Evolutionary conservation across 2,797 vertebrate genomes (phyloP).

Genomic region (Cichlasoma orientale): DNA sequence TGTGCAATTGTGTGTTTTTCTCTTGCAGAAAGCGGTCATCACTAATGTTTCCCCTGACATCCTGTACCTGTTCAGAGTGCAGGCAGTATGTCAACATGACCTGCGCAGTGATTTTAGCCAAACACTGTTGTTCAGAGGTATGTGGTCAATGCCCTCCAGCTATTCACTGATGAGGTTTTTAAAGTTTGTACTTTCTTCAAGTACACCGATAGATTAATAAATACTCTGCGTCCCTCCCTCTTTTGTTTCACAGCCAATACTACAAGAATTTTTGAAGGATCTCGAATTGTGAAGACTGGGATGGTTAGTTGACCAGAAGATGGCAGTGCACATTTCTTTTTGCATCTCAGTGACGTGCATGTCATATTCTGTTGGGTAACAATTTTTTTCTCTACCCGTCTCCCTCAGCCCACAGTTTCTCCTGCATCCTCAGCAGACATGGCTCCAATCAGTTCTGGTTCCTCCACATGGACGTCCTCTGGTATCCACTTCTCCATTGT

Average conservation of each 20-base stretch:
- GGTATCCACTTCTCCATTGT: conserved; percentile 98
- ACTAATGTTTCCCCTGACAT: conserved; percentile 93
- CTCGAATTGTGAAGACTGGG: conserved; percentile 97
- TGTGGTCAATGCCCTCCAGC: not conserved
- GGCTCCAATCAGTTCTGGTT: conserved; percentile 98
- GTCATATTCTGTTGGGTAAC: not conserved
- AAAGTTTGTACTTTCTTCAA: not conserved
- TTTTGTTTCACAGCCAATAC: conserved; percentile 87
- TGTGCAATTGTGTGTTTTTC: conserved; percentile 24
- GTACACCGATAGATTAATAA: not conserved
- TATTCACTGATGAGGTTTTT: not conserved
- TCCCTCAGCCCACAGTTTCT: conserved; percentile 91
- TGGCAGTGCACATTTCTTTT: conserved; percentile 4
- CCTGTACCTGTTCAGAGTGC: conserved; percentile 98
- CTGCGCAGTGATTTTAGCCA: conserved; percentile 99
- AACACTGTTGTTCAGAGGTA: conserved; percentile 96
- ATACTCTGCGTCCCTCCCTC: not conserved
- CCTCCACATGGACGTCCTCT: conserved; percentile 97
- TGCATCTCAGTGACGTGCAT: not conserved
- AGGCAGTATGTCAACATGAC: conserved; percentile 95
- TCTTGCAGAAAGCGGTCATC: conserved; percentile 93
- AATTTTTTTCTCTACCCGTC: not conserved
- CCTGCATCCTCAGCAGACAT: conserved; percentile 97
- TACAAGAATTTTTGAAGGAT: conserved; percentile 97
- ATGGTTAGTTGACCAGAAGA: conserved; percentile 87